Base-by-base conservation (phyloP, 1,140 invertebrate genomes). In the Rhyacophila brunnea region DNA sequence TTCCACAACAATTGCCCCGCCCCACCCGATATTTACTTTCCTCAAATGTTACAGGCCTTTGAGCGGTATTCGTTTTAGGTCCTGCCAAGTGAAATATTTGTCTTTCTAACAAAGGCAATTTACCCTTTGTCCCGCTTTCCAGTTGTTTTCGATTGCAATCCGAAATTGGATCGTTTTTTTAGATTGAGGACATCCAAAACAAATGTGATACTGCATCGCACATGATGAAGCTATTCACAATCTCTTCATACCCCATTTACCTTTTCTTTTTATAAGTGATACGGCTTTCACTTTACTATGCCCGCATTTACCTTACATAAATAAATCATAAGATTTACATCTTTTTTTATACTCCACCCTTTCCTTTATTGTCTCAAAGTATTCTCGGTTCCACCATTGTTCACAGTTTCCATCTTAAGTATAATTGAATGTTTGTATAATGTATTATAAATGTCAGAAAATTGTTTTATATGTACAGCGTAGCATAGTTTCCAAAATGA, bases 71-170 rank as follows among this genome's bases (percentile, higher is more conserved):
- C 17, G 45, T 20, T 58, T 32, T 51, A 14, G 46, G n/a, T 34
- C 23, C 13, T 38, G 13, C 43, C 60, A 52, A 44, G 38, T 62
- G 61, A 63, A 63, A 63, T 63, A 63, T 63, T 63, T 63, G 51
- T 63, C 61, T 63, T 63, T 46, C 35, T 44, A 54, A 63, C 55
- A 63, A 63, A 63, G 61, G 61, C 61, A 58, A 63, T 63, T 63
- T 58, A 57, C 50, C 56, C 61, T 63, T 63, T 63, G 49, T 58
- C 48, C 55, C 50, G 54, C 49, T 56, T 55, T 40, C 49, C 55
- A 58, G 49, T 58, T 58, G 56, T 63, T 58, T 63, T 63, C 55
- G 56, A 63, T 63, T 63, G 61, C 61, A 63, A 50, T 58, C 43
- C 61, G 42, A 48, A 58, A 63, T 63, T 63, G 61, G 55, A 63